Evolutionary conservation across 2,113 vertebrate species (phyloP), one percentile per base, ranked within the genome.

Genomic region (Chaenogobius annularis): DNA sequence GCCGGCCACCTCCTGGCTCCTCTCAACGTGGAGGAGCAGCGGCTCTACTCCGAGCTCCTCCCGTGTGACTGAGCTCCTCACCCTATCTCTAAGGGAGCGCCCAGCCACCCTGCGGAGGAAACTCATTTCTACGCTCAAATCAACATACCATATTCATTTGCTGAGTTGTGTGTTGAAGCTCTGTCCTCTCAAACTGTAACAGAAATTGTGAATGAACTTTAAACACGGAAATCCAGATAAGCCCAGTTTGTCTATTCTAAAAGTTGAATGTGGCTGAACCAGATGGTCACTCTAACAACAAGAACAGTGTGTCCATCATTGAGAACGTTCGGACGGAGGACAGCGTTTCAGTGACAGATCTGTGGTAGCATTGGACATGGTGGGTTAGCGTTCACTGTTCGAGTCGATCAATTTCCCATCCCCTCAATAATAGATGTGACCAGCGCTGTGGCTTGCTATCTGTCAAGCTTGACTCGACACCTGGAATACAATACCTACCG

Each of bases 401-500:
- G 77, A 73, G 88, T 67, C 77, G 85, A 91, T 92, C 90, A 91
- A 90, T 92, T 90, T 86, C 84, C 79, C 26, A 47, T 83, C 79
- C 87, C 76, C 74, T 91, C 82, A 89, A 92, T 92, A 93, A 93
- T 91, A 88, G 88, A 92, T 92, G 85, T 87, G 87, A 91, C 79
- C 70, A 90, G 84, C 73, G 72, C 65, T 65, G 72, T 54, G 83
- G 79, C 78, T 74, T 83, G 83, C 87, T 90, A 89, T 88, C 83
- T 88, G 89, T 91, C 89, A 86, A 74, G 84, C 75, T 77, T 86
- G 78, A 83, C 81, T 68, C 7, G 75, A 31, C 1, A 31, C 84
- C 83, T 66, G 47, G 79, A 87, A 88, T 81, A 88, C 90, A 90
- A 90, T 89, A 77, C 85, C 86, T 78, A 80, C 62, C 67, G 85